These are phyloP conservation scores for Elephas maximus DNA, from an alignment of 2,113 vertebrate genomes.

Conservation along the genomic window DNA sequence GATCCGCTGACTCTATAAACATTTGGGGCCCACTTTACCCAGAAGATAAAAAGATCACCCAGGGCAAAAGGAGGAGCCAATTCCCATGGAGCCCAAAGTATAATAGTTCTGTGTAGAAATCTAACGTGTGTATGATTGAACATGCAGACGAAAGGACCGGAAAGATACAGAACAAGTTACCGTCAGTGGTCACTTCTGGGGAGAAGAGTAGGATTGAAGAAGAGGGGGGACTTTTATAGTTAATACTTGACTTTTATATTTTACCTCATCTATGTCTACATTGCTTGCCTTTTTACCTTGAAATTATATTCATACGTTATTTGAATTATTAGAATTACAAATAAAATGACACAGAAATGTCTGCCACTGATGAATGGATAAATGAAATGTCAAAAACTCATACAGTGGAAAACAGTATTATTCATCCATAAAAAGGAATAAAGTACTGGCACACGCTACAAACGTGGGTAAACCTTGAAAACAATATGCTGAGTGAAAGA, in stretches of 20 bases:
- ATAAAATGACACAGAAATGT: not conserved
- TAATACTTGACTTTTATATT: not conserved
- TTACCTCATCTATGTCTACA: not conserved
- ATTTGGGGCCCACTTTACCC: not conserved
- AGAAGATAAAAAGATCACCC: not conserved
- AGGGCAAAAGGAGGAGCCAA: not conserved
- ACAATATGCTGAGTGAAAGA: not conserved
- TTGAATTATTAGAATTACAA: conserved; percentile 36
- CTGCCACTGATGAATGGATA: not conserved
- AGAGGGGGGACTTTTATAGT: not conserved
- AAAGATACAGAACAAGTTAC: not conserved
- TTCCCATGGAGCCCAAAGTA: not conserved
- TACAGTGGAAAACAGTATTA: not conserved
- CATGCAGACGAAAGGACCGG: not conserved
- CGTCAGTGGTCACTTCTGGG: not conserved
- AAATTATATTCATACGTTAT: not conserved
- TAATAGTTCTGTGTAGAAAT: not conserved
- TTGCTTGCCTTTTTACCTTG: not conserved
- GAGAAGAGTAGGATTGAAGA: not conserved
- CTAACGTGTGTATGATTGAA: not conserved
- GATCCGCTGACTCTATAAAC: not conserved
- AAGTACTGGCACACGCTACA: not conserved
- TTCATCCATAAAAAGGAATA: not conserved
- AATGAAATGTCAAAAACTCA: not conserved
- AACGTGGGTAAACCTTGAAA: not conserved